Percentiles rank a stretch among this genome's conserved stretches.
These are phyloP conservation scores for Corythornis vintsioides DNA, from an alignment of 2,113 vertebrate genomes.

Conservation along the genomic window DNA sequence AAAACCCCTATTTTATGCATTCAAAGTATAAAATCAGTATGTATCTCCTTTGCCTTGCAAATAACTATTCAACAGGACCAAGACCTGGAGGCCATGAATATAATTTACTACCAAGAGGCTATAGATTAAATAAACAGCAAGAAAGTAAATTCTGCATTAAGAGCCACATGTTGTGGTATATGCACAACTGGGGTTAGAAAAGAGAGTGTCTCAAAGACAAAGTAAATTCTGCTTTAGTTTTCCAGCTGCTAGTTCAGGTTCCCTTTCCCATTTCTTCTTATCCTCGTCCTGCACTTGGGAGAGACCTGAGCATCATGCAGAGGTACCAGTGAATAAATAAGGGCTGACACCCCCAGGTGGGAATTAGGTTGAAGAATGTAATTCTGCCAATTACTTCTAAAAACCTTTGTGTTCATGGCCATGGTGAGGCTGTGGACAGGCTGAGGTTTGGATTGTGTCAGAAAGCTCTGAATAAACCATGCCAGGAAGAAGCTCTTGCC, in stretches of 20 bases:
- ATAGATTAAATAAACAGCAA: not conserved
- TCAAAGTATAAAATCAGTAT: not conserved
- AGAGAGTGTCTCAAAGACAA: not conserved
- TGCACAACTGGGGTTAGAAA: not conserved
- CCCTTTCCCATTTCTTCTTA: not conserved
- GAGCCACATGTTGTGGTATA: accelerated
- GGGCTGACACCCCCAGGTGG: not conserved
- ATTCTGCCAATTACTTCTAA: not conserved
- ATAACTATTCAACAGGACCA: not conserved
- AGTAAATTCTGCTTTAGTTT: not conserved
- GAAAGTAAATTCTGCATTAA: not conserved
- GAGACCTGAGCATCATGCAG: not conserved
- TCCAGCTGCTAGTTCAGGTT: not conserved
- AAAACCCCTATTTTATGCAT: not conserved
- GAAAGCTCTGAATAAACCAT: not conserved
- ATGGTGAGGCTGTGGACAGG: not conserved
- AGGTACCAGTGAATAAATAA: not conserved
- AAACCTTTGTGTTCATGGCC: accelerated
- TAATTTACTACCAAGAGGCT: constrained; percentile 21
- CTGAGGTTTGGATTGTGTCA: not conserved
- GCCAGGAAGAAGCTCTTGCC: not conserved
- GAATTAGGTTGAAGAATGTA: not conserved
- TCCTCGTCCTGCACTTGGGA: not conserved
- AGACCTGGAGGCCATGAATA: not conserved
- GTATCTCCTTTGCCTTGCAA: constrained; percentile 14